Evolutionary conservation across 2,797 vertebrate species (phyloP), one percentile per base, ranked within the genome.

Genomic region (Linurgus olivaceus): DNA sequence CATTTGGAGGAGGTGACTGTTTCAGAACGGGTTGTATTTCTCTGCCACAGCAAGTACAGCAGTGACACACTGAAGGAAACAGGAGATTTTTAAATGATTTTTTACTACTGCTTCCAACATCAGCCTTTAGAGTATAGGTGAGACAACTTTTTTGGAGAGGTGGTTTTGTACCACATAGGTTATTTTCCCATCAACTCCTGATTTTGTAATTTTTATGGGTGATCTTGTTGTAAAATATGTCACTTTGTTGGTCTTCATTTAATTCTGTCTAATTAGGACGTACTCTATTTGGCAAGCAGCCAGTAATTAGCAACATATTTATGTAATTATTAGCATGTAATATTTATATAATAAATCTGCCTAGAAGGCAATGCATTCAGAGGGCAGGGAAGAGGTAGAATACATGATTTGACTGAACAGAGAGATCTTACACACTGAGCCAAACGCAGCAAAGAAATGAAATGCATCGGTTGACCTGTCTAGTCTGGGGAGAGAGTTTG

Each of bases 301-400:
- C 87, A 87, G 81, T 63, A 92, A 79, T 94, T 95, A 93, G 29
- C 6, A 3, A 73, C 52, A 73, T 87, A 82, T 95, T 94, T 92
- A 71, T 91, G 78, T 79, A 94, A 87, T 87, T 94, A 92, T 94
- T 96, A 85, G 31, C 88, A 91, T 94, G 88, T 71, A 87, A 84
- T 94, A 91, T 96, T 91, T 89, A 73, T 85, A 45, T 85, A 91
- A 85, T 87, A 94, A 90, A 90, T 71, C 72, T 61, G 79, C n/a
- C 89, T 91, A 35, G 72, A 86, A 91, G 33, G 68, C 59, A 87
- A 66, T 67, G 59, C 37, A 45, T 79, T 85, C 61, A 87, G 72
- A 89, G 91, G 74, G 54, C 80, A 88, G 73, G 59, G 67, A 84
- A 59, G 82, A 85, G 40, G 65, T 26, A 83, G 62, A 71, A 48